A percentile compares a stretch with the other conserved stretches of the same genome.
Evolutionary conservation across 53 echinoderm and acorn worm species (phyloP).

Genomic region (Crossaster papposus): DNA sequence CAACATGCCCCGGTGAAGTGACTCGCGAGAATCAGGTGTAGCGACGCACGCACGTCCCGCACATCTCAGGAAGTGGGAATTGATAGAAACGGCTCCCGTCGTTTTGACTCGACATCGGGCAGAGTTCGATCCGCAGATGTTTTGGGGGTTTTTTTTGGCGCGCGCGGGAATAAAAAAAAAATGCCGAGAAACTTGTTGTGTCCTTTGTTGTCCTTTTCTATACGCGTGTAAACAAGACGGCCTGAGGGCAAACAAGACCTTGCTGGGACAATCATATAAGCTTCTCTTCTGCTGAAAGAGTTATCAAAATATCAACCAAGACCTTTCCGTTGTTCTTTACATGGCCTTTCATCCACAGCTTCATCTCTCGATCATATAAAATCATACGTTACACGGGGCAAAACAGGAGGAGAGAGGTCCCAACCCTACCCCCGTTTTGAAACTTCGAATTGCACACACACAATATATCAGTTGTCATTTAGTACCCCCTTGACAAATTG

Average conservation of each 20-base stretch:
- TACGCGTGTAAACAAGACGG: conserved; percentile 10
- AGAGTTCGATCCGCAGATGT: conserved; percentile 60
- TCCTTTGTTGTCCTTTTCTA: conserved; percentile 27
- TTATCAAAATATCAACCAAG: not conserved
- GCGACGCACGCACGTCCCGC: conserved; percentile 13
- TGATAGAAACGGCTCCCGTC: conserved; percentile 25
- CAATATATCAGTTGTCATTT: too few species aligned
- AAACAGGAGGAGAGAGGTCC: not conserved
- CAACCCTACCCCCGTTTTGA: too few species aligned
- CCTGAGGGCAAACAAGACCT: conserved; percentile 41
- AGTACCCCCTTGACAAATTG: too few species aligned
- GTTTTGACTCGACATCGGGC: conserved; percentile 19
- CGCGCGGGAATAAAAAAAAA: not conserved
- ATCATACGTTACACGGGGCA: not conserved
- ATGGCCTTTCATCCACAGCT: not conserved
- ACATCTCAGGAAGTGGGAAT: conserved; percentile 26
- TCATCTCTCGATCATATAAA: not conserved
- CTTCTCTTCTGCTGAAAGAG: not conserved
- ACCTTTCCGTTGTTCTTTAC: not conserved
- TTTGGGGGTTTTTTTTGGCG: too few species aligned
- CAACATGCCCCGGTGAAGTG: conserved; percentile 49
- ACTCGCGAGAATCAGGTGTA: conserved; percentile 44
- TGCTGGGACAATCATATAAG: conserved; percentile 18
- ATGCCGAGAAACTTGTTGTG: conserved; percentile 31
- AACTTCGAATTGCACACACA: too few species aligned